Percentiles rank a stretch among this genome's conserved stretches.
Conservation (phyloP, 2,888 invertebrate genomes). For the Poecilobothrus nobilitatus region DNA sequence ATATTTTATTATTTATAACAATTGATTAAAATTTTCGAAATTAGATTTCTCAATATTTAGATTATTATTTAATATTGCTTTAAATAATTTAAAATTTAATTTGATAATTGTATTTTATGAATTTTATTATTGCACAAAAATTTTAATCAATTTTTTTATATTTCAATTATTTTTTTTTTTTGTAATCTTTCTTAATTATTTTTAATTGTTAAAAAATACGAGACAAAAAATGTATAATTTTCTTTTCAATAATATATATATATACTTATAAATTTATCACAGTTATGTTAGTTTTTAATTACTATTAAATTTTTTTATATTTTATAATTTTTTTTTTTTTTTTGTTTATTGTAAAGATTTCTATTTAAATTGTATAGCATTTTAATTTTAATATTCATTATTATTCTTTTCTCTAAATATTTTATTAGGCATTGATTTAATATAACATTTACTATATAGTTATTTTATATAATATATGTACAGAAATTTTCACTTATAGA, state of each 20-base stretch:
- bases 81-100: too few relatives aligned
- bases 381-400: not conserved
- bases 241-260: not conserved
- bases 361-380: not conserved
- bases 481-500: too few relatives aligned
- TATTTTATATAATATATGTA: too few relatives aligned
- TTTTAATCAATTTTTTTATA: not conserved
- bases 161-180: not conserved
- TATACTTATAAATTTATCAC: not conserved
- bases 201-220: not conserved
- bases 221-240: not conserved
- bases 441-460: too few relatives aligned
- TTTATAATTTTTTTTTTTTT: not conserved
- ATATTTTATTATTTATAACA: not conserved
- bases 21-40: constrained; percentile 6
- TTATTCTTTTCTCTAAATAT: not conserved
- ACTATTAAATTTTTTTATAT: not conserved
- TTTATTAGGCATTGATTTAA: not conserved
- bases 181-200: not conserved
- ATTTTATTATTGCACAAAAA: not conserved
- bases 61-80: not conserved
- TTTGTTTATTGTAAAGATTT: not conserved
- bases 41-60: not conserved
- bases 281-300: not conserved
- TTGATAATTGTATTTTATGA: not conserved